A percentile compares a stretch with the other conserved stretches of the same genome.
Conservation (phyloP, 2,797 vertebrate genomes). For the Sebastiscus tertius region DNA sequence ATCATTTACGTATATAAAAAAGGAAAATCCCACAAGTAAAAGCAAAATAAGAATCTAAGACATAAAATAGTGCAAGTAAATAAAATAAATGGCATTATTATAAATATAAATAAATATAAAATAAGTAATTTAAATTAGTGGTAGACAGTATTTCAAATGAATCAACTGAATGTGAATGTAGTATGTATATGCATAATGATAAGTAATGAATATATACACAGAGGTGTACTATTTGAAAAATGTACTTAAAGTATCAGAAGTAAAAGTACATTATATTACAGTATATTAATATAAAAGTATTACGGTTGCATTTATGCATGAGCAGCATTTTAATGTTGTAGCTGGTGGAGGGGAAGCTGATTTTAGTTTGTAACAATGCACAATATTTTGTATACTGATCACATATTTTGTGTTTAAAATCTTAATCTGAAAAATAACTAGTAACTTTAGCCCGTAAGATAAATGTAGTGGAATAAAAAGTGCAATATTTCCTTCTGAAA, state of each 20-base stretch:
- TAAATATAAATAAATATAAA: no score
- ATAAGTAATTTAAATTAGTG: no score
- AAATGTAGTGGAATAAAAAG: background rate
- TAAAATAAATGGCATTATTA: no score
- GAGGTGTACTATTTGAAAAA: background rate
- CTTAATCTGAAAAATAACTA: background rate
- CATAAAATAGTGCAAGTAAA: no score
- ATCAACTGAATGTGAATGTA: no score
- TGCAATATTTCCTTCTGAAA: background rate
- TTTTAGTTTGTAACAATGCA: background rate
- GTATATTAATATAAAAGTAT: background rate
- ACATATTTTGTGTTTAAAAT: background rate
- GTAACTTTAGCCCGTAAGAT: background rate
- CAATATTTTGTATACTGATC: background rate
- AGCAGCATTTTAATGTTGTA: background rate
- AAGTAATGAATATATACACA: no score
- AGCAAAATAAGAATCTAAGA: no score
- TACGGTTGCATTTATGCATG: background rate
- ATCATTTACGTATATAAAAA: no score
- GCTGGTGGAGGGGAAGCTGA: background rate
- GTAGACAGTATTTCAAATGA: no score
- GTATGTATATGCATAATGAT: no score
- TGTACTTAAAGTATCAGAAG: background rate
- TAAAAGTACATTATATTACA: background rate
- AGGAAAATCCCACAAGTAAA: no score